Evolutionary conservation across 2,113 vertebrate species (phyloP), one percentile per base, ranked within the genome.

Genomic region (Gallinago paraguaiae): DNA sequence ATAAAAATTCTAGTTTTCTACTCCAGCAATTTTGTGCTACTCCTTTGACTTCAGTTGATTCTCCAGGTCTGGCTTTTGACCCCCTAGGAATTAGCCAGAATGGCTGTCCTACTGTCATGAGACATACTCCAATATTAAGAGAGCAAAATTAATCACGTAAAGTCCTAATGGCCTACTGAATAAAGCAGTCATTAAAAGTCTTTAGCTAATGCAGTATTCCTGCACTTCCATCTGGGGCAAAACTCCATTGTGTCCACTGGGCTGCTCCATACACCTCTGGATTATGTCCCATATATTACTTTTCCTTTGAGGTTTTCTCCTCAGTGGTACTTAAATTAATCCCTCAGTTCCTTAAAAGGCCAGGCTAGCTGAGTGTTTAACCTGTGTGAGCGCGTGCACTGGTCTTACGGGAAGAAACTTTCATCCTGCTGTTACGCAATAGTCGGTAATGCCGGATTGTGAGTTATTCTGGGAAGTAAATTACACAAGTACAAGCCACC

Each of bases 391-490:
- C 1, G 11, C 16, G 10, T 4, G 69, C 30, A 9, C 37, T 20
- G 56, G 74, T 74, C 67, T 80, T 80, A 90, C 2, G 0, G 92
- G 86, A 94, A 85, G 69, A 48, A 76, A 88, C 72, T 54, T 84
- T 1, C 82, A 77, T 82, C 94, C 93, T 74, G 59, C 88, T 68
- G 17, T 85, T 91, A 84, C 2, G 3, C 54, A 95, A 94, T 16
- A 13, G 57, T 13, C 70, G 14, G 95, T 92, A 95, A 96, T 90
- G 76, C 94, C 16, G 20, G 95, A 87, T 46, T 86, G 92, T 7
- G 87, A 92, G 87, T 81, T 96, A 92, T 96, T 96, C 92, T 81
- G 33, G 87, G 92, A 95, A 60, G 30, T 35, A 16, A 92, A 60
- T 50, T 60, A 56, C 56, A 50, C 30, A 17, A 92, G 57, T 63